Evolutionary conservation across 1,140 invertebrate species (phyloP).

Genomic region (Pseudachorutes palmiensis): DNA sequence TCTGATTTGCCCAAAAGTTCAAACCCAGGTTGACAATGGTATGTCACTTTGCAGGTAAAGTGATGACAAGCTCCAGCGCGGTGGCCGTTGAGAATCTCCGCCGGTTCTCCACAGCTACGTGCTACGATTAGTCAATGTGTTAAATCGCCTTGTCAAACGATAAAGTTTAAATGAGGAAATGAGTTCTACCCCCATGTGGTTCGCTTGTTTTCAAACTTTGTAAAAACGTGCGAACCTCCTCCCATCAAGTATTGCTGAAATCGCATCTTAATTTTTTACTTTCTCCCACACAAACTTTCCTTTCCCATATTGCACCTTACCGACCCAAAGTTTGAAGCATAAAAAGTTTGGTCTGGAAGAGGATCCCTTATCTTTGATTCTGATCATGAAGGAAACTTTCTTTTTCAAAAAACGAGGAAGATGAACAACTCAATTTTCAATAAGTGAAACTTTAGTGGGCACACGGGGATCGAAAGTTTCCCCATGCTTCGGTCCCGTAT

Average conservation of each 20-base stretch:
- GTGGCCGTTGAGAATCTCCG: slow-evolving; percentile 80
- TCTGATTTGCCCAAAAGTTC: slow-evolving; percentile 77
- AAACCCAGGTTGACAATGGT: slow-evolving; percentile 86
- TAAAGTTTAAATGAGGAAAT: no score
- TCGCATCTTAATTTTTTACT: no score
- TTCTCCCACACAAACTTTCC: neutral
- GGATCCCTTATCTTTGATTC: neutral
- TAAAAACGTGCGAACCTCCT: no score
- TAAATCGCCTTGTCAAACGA: no score
- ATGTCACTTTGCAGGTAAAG: slow-evolving; percentile 81
- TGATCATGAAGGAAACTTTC: neutral
- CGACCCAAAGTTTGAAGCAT: neutral
- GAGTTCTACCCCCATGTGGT: no score
- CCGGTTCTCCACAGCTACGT: slow-evolving; percentile 49
- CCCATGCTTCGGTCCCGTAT: neutral
- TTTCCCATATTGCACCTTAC: neutral
- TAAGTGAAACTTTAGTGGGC: neutral
- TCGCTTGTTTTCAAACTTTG: no score
- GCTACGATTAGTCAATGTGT: no score
- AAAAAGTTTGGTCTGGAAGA: neutral
- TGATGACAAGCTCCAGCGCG: slow-evolving; percentile 85
- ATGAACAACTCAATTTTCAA: slow-evolving; percentile 1
- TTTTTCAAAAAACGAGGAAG: neutral
- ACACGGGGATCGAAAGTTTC: neutral
- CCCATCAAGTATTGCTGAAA: no score